Evolutionary conservation across 2,888 invertebrate species (phyloP).

Genomic region (Leucophenga montana): DNA sequence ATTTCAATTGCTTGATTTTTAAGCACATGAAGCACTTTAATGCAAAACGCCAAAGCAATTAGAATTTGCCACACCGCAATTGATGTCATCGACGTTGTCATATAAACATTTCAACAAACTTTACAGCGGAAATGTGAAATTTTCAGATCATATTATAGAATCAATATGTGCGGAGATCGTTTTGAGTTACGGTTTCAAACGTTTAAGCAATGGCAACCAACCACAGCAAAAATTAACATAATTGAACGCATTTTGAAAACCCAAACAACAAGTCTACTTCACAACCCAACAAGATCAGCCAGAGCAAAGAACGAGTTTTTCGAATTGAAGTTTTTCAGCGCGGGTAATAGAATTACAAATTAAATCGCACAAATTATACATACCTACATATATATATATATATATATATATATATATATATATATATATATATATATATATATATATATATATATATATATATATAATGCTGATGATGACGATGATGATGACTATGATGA

Average conservation of each 20-base stretch:
- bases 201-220: conserved; percentile 28
- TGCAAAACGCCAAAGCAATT: conserved; percentile 1
- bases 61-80: conserved; percentile 11
- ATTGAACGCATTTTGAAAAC: conserved; percentile 49
- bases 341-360: conserved; percentile 65
- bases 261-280: not conserved
- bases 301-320: conserved; percentile 51
- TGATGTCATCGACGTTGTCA: conserved; percentile 34
- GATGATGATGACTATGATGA: not conserved
- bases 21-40: too few relatives aligned
- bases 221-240: conserved; percentile 59
- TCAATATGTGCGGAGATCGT: conserved; percentile 17
- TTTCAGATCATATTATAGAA: conserved; percentile 59
- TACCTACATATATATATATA: conserved; percentile 16
- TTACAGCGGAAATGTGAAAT: conserved; percentile 63
- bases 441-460: too few relatives aligned
- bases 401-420: too few relatives aligned
- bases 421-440: too few relatives aligned
- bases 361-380: conserved; percentile 66
- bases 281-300: conserved; percentile 12
- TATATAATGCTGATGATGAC: too few relatives aligned
- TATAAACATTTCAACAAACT: conserved; percentile 56
- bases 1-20: too few relatives aligned
- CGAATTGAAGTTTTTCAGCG: conserved; percentile 36
- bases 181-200: conserved; percentile 4